A percentile compares a stretch with the other conserved stretches of the same genome.
Conservation (phyloP, 2,797 vertebrate genomes). For the Tarsius wallacei region DNA sequence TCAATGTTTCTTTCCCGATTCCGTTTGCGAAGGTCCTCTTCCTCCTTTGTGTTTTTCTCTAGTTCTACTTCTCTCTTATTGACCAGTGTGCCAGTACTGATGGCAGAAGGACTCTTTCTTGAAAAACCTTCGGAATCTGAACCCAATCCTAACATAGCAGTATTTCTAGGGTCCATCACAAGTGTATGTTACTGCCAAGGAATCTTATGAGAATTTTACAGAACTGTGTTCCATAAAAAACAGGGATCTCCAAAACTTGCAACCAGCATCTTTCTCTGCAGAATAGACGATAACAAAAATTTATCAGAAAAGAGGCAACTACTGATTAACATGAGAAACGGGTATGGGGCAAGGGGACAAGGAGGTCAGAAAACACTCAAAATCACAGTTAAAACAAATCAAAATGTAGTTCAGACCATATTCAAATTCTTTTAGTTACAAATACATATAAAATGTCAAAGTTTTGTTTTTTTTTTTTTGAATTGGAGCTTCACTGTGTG, state of each 20-base stretch:
- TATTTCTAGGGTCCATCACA: slow-evolving; percentile 93
- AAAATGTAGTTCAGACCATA: slow-evolving; percentile 62
- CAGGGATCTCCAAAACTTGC: slow-evolving; percentile 83
- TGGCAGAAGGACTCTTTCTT: slow-evolving; percentile 90
- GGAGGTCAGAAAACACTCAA: slow-evolving; percentile 35
- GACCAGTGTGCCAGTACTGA: slow-evolving; percentile 86
- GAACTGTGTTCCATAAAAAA: slow-evolving; percentile 84
- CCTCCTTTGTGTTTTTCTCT: slow-evolving; percentile 87
- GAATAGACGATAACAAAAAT: slow-evolving; percentile 77
- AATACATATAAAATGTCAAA: slow-evolving; percentile 16
- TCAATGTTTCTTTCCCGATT: slow-evolving; percentile 76
- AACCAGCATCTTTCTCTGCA: slow-evolving; percentile 88
- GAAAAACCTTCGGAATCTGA: slow-evolving; percentile 92
- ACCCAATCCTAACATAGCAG: slow-evolving; percentile 93
- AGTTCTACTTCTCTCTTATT: slow-evolving; percentile 88
- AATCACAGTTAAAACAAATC: slow-evolving; percentile 36
- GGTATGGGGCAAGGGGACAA: neutral
- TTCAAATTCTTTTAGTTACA: slow-evolving; percentile 62
- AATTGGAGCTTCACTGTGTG: too few species aligned
- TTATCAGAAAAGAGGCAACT: slow-evolving; percentile 78
- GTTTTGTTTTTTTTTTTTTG: neutral
- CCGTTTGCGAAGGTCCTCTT: slow-evolving; percentile 88
- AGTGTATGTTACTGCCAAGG: slow-evolving; percentile 83
- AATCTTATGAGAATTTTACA: slow-evolving; percentile 86
- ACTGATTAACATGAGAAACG: slow-evolving; percentile 56